Base-by-base conservation (phyloP, 2,797 vertebrate species). In the Cossypha polioptera region DNA sequence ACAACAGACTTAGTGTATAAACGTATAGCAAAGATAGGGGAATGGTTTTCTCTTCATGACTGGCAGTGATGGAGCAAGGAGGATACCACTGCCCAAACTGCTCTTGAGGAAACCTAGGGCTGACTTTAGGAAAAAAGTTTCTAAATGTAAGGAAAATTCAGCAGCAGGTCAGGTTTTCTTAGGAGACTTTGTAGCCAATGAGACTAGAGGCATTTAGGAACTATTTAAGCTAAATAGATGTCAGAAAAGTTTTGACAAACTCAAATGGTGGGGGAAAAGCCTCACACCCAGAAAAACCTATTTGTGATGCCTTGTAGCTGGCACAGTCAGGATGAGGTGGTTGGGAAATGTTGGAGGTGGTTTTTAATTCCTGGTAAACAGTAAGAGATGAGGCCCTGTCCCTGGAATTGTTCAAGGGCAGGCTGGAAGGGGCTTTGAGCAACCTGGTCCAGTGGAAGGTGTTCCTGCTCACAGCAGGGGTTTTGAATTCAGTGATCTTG, bases 251-350 rank as follows among this genome's bases (percentile, higher is more conserved):
- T 76, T 66, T 5, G 1, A 26, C 17, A 81, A 66, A 66, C 2
- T 4, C 0, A 0, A 1, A 4, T 31, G 48, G 14, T 2, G 1
- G 14, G 75, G 33, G 35, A 51, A 66, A 91, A 72, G 18, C 55
- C 40, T 90, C 12, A 9, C 17, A 26, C 3, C 2, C 3, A 9
- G 38, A 43, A 0, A 12, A 50, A 68, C 10, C 5, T 7, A 9
- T 78, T 65, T 38, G 14, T 3, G 7, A 1, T 65, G 42, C 11
- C 13, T 57, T 29, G 53, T 3, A 33, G 42, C 36, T 31, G 43
- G 4, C 0, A 0, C 9, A 22, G 59, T 12, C 1, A 4, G n/a
- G 50, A 2, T 28, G 19, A 86, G 31, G 7, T 29, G 13, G 3
- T 12, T 57, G 24, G 58, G 58, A 92, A 35, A 3, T 10, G 14